Conservation (phyloP, 2,113 vertebrate species). For the Perccottus glenii region DNA sequence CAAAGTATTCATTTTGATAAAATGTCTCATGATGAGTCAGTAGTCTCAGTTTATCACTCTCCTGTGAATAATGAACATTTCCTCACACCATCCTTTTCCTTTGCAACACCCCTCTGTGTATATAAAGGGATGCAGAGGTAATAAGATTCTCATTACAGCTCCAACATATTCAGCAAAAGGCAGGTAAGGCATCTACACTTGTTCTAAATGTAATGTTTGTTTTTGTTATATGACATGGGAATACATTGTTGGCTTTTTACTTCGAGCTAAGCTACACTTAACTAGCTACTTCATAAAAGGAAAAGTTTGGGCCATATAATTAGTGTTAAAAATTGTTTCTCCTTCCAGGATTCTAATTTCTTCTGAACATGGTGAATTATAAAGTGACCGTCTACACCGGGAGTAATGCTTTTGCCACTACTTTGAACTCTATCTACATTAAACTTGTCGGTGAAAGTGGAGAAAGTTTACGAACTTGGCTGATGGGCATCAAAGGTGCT, state of each 20-base stretch:
- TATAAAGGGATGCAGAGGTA: not conserved
- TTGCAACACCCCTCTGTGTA: not conserved
- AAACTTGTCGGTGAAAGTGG: constrained; percentile 59
- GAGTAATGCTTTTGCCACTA: accelerated
- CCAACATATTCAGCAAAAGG: not conserved
- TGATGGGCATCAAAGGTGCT: not conserved
- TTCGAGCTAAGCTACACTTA: no score
- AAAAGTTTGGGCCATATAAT: no score
- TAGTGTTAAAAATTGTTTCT: not conserved
- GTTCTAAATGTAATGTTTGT: no score
- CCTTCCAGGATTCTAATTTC: not conserved
- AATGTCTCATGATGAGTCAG: no score
- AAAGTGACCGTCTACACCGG: constrained; percentile 42
- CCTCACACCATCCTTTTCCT: not conserved
- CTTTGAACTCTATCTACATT: constrained; percentile 52
- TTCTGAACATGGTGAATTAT: constrained; percentile 40
- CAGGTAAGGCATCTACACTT: constrained; percentile 1
- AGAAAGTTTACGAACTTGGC: constrained; percentile 20
- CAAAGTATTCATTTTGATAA: no score
- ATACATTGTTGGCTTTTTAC: no score
- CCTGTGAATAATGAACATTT: not conserved
- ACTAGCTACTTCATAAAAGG: no score
- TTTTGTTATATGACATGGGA: no score
- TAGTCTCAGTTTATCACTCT: not conserved
- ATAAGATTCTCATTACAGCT: not conserved